Percentiles rank a stretch among this genome's conserved stretches.
Evolutionary conservation across 2,797 vertebrate genomes (phyloP).

Genomic region (Anguilla megastoma): DNA sequence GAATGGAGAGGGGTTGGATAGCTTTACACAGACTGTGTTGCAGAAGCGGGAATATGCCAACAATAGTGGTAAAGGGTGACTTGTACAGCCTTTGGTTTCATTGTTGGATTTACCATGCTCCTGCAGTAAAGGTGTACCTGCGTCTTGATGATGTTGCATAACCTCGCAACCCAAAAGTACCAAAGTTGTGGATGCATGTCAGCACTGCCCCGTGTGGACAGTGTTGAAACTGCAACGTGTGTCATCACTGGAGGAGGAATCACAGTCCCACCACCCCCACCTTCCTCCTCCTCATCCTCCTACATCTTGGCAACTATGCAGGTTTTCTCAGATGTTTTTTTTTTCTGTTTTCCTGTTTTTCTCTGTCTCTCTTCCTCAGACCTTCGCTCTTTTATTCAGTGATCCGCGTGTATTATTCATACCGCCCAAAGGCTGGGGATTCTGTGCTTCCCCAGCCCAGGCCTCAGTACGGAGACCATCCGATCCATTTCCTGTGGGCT

Average conservation of each 20-base stretch:
- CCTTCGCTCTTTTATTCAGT: background rate
- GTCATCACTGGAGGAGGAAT: background rate
- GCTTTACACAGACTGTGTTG: background rate
- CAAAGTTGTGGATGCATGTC: background rate
- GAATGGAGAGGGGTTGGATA: background rate
- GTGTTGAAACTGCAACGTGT: background rate
- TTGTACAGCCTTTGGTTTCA: background rate
- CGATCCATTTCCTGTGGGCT: background rate
- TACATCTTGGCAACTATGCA: background rate
- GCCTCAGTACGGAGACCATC: background rate
- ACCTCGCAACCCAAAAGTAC: background rate
- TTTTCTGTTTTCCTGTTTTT: background rate
- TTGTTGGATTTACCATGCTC: background rate
- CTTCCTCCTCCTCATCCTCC: background rate
- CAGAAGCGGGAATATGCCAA: background rate
- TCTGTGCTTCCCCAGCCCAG: background rate
- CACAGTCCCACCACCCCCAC: background rate
- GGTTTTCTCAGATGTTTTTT: constrained; percentile 4
- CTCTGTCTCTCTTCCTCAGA: background rate
- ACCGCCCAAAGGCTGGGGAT: background rate
- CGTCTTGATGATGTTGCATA: background rate
- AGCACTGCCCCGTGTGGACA: background rate
- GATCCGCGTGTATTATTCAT: background rate
- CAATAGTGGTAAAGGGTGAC: background rate
- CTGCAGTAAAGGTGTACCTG: background rate